Percentiles rank a stretch among this genome's conserved stretches.
These are phyloP conservation scores for Pygoscelis adeliae DNA, from an alignment of 2,113 vertebrate genomes.

Conservation along the genomic window DNA sequence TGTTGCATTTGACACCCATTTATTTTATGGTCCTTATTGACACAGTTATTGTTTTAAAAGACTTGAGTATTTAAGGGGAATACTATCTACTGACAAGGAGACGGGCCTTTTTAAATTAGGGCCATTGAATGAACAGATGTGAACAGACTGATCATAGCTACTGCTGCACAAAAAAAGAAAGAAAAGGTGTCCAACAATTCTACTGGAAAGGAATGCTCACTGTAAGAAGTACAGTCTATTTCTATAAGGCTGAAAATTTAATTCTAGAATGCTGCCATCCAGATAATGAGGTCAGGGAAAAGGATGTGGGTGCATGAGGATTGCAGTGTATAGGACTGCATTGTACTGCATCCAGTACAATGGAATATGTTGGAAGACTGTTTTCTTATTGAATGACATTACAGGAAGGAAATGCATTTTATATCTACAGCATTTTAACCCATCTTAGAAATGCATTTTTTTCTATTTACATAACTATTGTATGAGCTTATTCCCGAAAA, in stretches of 20 bases:
- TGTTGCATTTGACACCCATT: background rate
- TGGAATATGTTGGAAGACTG: background rate
- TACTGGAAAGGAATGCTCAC: background rate
- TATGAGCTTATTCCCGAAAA: background rate
- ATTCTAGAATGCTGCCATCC: slow-evolving; percentile 4
- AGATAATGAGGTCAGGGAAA: background rate
- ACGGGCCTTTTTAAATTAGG: background rate
- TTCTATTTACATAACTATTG: background rate
- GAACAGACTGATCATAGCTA: background rate
- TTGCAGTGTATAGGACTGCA: background rate
- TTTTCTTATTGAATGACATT: background rate
- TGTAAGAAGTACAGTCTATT: background rate
- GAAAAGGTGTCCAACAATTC: background rate
- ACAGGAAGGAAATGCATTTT: background rate
- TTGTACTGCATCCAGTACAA: background rate
- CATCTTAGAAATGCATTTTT: background rate
- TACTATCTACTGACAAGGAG: background rate
- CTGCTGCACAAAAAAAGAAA: background rate
- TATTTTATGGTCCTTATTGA: background rate
- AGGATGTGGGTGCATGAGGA: background rate
- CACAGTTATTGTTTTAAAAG: background rate
- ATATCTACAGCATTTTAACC: background rate
- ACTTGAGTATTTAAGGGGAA: background rate
- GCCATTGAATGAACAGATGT: background rate
- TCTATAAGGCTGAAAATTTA: background rate